Percentiles rank a stretch among this genome's conserved stretches.
These are phyloP conservation scores for Oceanodroma tethys DNA, from an alignment of 2,113 vertebrate species.

Conservation along the genomic window DNA sequence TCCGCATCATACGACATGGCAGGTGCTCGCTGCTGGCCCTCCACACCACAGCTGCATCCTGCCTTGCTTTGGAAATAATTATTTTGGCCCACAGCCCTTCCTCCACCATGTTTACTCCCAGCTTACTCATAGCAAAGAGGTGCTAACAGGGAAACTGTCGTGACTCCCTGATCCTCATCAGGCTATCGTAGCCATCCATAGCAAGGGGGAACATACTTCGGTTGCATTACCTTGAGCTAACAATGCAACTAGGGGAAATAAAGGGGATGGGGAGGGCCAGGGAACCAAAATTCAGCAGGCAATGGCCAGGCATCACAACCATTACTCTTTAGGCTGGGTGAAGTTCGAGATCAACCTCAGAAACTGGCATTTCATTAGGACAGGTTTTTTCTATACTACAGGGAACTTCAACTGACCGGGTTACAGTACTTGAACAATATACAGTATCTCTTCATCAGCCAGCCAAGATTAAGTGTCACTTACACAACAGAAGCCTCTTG, in stretches of 20 bases:
- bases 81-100: background rate
- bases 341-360: background rate
- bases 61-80: background rate
- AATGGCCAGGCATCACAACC: background rate
- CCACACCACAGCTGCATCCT: background rate
- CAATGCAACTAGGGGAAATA: background rate
- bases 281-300: background rate
- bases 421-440: background rate
- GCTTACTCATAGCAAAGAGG: background rate
- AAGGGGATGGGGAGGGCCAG: background rate
- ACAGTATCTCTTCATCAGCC: background rate
- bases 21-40: background rate
- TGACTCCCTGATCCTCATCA: background rate
- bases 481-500: background rate
- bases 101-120: background rate
- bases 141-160: background rate
- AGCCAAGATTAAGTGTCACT: background rate
- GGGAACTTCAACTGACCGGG: background rate
- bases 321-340: background rate
- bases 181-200: background rate
- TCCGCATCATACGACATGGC: accelerated
- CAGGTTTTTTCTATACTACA: background rate
- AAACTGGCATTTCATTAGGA: background rate
- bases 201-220: background rate
- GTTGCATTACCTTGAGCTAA: background rate